Conservation (phyloP, 2,113 vertebrate species). For the Rutilus rutilus region DNA sequence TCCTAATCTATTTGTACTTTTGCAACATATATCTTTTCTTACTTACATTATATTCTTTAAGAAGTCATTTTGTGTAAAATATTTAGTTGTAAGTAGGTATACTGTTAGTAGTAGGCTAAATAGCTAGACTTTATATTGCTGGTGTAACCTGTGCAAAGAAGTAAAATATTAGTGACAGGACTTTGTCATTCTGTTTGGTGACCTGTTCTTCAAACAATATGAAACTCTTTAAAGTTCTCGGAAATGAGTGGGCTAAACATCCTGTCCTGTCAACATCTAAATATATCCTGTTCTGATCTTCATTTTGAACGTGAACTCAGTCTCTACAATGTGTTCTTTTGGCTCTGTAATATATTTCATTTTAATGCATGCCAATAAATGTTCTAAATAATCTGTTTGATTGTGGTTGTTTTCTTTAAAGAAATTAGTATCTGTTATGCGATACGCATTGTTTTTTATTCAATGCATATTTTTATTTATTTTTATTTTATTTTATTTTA, state of each 20-base stretch:
- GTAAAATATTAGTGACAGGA: background rate
- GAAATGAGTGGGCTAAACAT: background rate
- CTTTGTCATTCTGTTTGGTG: background rate
- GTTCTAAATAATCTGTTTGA: background rate
- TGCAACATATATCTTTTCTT: background rate
- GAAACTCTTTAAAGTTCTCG: background rate
- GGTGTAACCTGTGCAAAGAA: background rate
- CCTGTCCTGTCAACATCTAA: background rate
- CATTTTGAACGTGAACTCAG: background rate
- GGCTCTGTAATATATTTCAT: background rate
- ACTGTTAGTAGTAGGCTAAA: too few relatives aligned
- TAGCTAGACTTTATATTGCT: background rate
- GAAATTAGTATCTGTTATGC: background rate
- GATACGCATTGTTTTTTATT: too few relatives aligned
- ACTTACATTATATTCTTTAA: background rate
- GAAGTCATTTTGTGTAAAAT: background rate
- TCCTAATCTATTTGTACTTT: background rate
- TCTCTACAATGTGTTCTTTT: background rate
- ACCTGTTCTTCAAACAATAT: background rate
- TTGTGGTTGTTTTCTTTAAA: background rate
- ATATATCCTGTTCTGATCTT: background rate
- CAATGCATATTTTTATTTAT: background rate
- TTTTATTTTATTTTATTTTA: too few relatives aligned
- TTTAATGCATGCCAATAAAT: background rate
- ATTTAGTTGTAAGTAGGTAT: background rate